phyloP scores from a whole-genome alignment of 2,888 invertebrate genomes.

The Drosophila atripex region DNA sequence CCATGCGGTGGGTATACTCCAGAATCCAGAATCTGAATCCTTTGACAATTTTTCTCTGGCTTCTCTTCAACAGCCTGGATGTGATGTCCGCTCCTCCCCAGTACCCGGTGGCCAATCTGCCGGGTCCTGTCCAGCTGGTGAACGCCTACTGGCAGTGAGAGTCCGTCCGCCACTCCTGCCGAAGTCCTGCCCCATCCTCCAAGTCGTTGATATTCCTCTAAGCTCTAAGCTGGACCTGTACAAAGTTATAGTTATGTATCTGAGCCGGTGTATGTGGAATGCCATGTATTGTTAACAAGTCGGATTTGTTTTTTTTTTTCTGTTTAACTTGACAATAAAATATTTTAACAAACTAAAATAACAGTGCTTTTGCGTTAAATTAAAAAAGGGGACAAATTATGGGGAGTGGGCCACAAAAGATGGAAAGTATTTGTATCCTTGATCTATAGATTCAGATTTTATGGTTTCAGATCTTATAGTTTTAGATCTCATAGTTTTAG shows the following conservation, averaged over 20 bases:
- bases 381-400: not conserved
- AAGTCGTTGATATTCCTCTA: not conserved
- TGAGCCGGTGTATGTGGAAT: constrained; percentile 21
- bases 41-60: not conserved
- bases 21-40: not conserved
- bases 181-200: not conserved
- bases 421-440: too few species aligned
- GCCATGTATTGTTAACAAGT: constrained; percentile 31
- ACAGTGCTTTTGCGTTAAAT: not conserved
- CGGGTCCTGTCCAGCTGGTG: constrained; percentile 68
- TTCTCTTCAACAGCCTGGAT: constrained; percentile 47
- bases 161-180: not conserved
- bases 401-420: too few species aligned
- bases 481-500: too few species aligned
- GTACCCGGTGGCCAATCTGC: constrained; percentile 56
- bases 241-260: constrained; percentile 32
- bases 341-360: constrained; percentile 28
- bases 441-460: too few species aligned
- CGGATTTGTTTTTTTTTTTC: constrained; percentile 25
- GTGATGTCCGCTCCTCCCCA: constrained; percentile 70
- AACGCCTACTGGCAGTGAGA: constrained; percentile 73
- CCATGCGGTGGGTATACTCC: constrained; percentile 54
- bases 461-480: too few species aligned
- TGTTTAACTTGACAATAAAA: constrained; percentile 21
- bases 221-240: constrained; percentile 35